These are phyloP conservation scores for Zaprionus bogoriensis DNA, from an alignment of 2,888 invertebrate species.

Conservation along the genomic window DNA sequence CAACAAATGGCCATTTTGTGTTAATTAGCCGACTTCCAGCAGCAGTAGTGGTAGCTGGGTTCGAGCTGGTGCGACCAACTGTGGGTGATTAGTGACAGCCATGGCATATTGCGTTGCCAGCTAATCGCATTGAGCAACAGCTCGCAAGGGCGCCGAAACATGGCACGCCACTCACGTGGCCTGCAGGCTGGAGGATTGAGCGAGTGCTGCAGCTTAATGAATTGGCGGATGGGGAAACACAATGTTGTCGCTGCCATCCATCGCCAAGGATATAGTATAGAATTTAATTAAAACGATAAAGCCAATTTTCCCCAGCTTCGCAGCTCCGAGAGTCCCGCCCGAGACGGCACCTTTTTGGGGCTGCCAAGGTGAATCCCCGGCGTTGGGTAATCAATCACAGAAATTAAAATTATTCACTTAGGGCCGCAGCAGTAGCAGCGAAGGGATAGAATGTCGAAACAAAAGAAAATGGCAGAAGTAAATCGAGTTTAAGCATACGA, in stretches of 20 bases:
- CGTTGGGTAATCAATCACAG: conserved; percentile 51
- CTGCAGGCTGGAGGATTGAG: conserved; percentile 23
- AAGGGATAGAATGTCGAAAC: conserved; percentile 7
- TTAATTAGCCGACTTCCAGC: conserved; percentile 43
- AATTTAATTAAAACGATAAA: conserved; percentile 49
- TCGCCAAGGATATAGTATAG: conserved; percentile 3
- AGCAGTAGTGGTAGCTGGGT: not conserved
- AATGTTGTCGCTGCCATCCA: conserved; percentile 39
- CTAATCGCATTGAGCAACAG: conserved; percentile 42
- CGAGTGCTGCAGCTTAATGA: conserved; percentile 29
- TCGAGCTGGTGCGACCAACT: not conserved
- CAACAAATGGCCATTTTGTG: conserved; percentile 69
- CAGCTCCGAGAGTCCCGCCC: not conserved
- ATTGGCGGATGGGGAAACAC: conserved; percentile 28
- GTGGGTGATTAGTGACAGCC: conserved; percentile 38
- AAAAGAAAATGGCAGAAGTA: not conserved
- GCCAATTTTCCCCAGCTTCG: conserved; percentile 2
- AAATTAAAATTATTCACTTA: conserved; percentile 51
- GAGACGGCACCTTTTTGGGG: conserved; percentile 17
- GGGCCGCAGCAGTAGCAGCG: not conserved
- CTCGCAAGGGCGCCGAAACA: conserved; percentile 31
- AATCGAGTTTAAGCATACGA: not conserved
- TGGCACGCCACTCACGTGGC: conserved; percentile 45
- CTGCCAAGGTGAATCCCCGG: not conserved
- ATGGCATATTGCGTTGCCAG: conserved; percentile 28